Evolutionary conservation across 1,140 invertebrate species (phyloP).

Genomic region (Heliothis virescens): DNA sequence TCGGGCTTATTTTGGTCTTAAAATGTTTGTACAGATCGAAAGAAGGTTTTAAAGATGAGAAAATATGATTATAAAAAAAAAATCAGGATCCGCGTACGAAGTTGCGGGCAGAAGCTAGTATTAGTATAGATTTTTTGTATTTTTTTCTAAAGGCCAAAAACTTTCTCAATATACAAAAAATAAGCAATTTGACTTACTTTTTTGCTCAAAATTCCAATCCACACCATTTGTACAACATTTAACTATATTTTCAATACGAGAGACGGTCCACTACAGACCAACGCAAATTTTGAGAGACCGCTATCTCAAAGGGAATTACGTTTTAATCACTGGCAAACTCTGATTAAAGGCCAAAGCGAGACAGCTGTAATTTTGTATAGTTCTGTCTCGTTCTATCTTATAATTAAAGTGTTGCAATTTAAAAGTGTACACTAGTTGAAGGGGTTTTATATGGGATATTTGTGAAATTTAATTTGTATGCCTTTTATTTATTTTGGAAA

Average conservation of each 20-base stretch:
- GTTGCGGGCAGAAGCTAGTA: too few relatives aligned
- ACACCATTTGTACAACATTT: neutral
- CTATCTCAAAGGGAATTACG: conserved; percentile 37
- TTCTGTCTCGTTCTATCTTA: neutral
- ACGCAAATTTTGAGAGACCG: conserved; percentile 1
- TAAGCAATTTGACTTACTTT: too few relatives aligned
- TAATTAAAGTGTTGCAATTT: conserved; percentile 35
- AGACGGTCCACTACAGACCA: neutral
- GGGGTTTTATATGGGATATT: conserved; percentile 14
- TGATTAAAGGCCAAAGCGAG: conserved; percentile 32
- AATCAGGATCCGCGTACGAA: too few relatives aligned
- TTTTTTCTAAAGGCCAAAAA: too few relatives aligned
- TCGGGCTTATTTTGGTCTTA: too few relatives aligned
- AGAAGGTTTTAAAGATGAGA: too few relatives aligned
- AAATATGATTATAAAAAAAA: too few relatives aligned
- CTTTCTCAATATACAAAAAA: too few relatives aligned
- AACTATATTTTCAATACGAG: neutral
- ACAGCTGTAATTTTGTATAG: conserved; percentile 2
- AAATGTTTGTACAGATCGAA: too few relatives aligned
- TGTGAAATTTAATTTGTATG: neutral
- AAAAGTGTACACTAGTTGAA: conserved; percentile 6
- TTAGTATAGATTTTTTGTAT: too few relatives aligned
- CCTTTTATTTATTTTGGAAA: neutral
- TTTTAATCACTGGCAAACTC: conserved; percentile 32
- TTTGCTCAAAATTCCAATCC: neutral